Evolutionary conservation across 1,140 invertebrate genomes (phyloP), one percentile per base, ranked within the genome.

Genomic region (Atta texana): DNA sequence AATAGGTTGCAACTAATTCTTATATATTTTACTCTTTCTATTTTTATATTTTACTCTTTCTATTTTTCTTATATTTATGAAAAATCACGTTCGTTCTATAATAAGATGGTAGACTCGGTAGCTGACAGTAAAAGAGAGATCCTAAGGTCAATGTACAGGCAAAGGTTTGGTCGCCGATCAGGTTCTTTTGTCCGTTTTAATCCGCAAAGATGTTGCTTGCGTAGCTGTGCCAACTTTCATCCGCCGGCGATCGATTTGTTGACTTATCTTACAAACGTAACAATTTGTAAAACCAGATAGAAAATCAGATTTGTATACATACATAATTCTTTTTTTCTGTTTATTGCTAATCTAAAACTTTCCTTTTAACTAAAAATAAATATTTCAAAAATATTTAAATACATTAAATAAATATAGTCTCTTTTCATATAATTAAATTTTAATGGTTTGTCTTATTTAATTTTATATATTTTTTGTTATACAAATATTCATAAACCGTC

Each of bases 211-310:
- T 39, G 86, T 61, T 92, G 91, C 91, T 92, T 92, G 85, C 91
- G 63, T 92, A 92, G 91, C 91, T 92, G 91, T 76, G 86, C 84
- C 85, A 92, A 92, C 91, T 92, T 92, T 85, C 85, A 90, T 85
- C 78, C 69, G 24, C 34, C 44, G 64, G 14, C 7, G 53, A 18
- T 8, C 18, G 53, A n/a, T 61, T 77, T 74, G 86, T 68, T 51
- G 69, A 51, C 55, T 74, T 24, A 14, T n/a, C 77, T 24, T 69
- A 81, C 18, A 34, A 57, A 53, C 4, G n/a, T 75, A 7, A 39
- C 51, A 64, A 51, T n/a, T 18, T 16, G 8, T 68, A 44, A 21
- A 68, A 59, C 4, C 44, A 21, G 16, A 68, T n/a, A 21, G 3
- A 16, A 86, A 69, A 69, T 80, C 39, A 28, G 16, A 69, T 18